Evolutionary conservation across 1,140 invertebrate species (phyloP).

Genomic region (Holcopasites calliopsidis): DNA sequence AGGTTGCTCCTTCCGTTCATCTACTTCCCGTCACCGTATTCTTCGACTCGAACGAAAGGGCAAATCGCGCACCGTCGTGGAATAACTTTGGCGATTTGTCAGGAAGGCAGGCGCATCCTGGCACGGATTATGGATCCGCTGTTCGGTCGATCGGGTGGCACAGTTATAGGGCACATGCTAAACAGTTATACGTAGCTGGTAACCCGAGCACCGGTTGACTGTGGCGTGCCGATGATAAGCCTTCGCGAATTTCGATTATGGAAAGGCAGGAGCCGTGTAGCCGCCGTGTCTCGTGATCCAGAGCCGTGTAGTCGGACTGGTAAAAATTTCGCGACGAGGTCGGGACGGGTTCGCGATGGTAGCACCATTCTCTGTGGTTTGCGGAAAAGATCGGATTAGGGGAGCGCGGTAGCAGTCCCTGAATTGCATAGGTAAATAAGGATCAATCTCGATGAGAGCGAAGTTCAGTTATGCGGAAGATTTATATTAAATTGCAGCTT

Average conservation of each 20-base stretch:
- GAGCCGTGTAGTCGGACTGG: constrained; percentile 1
- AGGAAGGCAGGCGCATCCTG: constrained; percentile 62
- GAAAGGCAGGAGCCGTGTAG: constrained; percentile 14
- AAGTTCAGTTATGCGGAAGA: not conserved
- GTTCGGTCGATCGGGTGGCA: constrained; percentile 44
- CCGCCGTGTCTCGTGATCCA: constrained; percentile 21
- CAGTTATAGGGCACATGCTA: not conserved
- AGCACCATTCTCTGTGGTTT: no score
- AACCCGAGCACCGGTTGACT: constrained; percentile 8
- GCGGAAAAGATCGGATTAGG: no score
- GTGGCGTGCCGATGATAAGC: constrained; percentile 65
- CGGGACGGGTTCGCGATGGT: not conserved
- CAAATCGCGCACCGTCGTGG: constrained; percentile 34
- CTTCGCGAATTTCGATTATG: constrained; percentile 51
- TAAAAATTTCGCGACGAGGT: constrained; percentile 22
- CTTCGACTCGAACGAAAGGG: constrained; percentile 48
- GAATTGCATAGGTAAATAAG: no score
- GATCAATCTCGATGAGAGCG: no score
- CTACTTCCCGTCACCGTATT: constrained; percentile 29
- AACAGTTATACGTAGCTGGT: no score
- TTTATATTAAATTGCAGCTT: no score
- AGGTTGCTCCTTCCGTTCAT: not conserved
- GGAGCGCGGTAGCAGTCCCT: no score
- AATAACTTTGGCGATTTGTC: constrained; percentile 58
- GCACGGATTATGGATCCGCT: constrained; percentile 69